Evolutionary conservation across 2,797 vertebrate genomes (phyloP).

Genomic region (Gymnothorax reevesii): DNA sequence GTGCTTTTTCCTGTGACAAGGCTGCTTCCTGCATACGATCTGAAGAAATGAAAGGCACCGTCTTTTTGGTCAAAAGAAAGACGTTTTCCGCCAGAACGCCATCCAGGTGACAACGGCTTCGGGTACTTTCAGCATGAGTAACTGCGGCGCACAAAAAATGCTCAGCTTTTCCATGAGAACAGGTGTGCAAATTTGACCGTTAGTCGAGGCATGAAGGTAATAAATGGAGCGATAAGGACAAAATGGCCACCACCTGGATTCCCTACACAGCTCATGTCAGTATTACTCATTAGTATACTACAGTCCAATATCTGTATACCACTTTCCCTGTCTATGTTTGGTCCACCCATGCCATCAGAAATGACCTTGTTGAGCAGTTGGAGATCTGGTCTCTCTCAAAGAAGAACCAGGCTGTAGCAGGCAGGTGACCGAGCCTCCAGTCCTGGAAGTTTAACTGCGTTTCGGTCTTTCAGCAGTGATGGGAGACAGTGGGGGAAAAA

Average conservation of each 20-base stretch:
- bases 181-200: not conserved
- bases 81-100: not conserved
- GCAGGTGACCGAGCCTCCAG: conserved; percentile 82
- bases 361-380: conserved; percentile 90
- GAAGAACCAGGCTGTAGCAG: conserved; percentile 84
- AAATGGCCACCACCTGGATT: not conserved
- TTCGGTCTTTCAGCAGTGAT: conserved; percentile 88
- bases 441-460: conserved; percentile 61
- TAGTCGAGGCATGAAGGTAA: not conserved
- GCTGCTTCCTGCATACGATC: not conserved
- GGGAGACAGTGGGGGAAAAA: conserved; percentile 89
- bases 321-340: conserved; percentile 32
- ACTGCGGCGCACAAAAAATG: not conserved
- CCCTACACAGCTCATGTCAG: not conserved
- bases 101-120: not conserved
- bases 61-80: not conserved
- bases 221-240: not conserved
- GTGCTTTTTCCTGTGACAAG: not conserved
- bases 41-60: not conserved
- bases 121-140: not conserved
- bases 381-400: conserved; percentile 84
- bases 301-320: not conserved
- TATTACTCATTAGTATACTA: not conserved
- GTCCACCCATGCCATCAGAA: conserved; percentile 93
- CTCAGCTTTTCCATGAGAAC: not conserved